Evolutionary conservation across 2,113 vertebrate genomes (phyloP).

Genomic region (Ramphastos sulfuratus): DNA sequence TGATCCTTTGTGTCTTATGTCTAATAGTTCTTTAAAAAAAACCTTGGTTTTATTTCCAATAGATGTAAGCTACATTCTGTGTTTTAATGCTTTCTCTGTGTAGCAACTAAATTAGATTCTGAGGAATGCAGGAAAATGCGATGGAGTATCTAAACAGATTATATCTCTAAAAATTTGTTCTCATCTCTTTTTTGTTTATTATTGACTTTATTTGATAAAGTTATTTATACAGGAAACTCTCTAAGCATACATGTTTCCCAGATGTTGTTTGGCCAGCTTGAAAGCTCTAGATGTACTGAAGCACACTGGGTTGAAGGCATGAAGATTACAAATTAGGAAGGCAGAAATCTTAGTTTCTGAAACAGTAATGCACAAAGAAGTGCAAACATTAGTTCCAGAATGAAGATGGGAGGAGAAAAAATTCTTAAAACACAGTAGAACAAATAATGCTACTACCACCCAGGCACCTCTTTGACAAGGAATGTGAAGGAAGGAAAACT

Average conservation of each 20-base stretch:
- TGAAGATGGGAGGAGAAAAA: background rate
- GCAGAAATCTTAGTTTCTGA: slow-evolving; percentile 5
- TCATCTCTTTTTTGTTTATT: slow-evolving; percentile 7
- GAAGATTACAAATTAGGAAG: slow-evolving; percentile 41
- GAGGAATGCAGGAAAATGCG: slow-evolving; percentile 16
- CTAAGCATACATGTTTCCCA: slow-evolving; percentile 35
- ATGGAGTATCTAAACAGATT: slow-evolving; percentile 56
- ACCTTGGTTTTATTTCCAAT: slow-evolving; percentile 57
- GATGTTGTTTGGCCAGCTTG: slow-evolving; percentile 39
- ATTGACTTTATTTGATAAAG: slow-evolving; percentile 52
- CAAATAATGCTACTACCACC: background rate
- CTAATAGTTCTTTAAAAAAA: slow-evolving; percentile 58
- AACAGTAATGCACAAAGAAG: background rate
- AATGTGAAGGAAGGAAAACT: background rate
- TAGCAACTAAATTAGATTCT: slow-evolving; percentile 53
- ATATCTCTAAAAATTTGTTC: slow-evolving; percentile 43
- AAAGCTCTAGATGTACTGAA: background rate
- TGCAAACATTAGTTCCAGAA: slow-evolving; percentile 6
- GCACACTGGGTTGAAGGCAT: slow-evolving; percentile 6
- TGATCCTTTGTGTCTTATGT: slow-evolving; percentile 75
- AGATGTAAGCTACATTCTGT: slow-evolving; percentile 57
- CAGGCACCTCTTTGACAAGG: background rate
- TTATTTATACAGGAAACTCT: slow-evolving; percentile 26
- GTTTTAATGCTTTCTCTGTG: slow-evolving; percentile 52
- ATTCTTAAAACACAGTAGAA: background rate